A percentile compares a stretch with the other conserved stretches of the same genome.
These are phyloP conservation scores for Todiramphus chloris DNA, from an alignment of 2,113 vertebrate genomes.

Conservation along the genomic window DNA sequence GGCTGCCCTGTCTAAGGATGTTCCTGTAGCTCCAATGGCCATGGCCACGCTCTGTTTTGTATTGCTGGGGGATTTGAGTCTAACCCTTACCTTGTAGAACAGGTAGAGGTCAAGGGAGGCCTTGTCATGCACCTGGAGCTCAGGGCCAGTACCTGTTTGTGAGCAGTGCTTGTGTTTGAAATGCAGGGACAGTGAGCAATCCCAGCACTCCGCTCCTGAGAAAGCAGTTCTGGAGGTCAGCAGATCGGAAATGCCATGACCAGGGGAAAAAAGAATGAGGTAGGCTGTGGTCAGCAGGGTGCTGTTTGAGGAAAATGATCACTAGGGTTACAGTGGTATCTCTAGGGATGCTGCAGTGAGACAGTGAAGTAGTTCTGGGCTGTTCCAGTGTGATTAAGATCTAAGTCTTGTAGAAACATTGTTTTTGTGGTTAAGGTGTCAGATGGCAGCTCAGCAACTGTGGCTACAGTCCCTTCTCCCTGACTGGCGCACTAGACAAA, in stretches of 20 bases:
- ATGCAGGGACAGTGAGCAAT: neutral
- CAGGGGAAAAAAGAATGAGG: neutral
- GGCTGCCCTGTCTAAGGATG: neutral
- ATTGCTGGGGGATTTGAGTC: neutral
- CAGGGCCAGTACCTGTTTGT: neutral
- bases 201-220: neutral
- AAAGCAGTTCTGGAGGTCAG: neutral
- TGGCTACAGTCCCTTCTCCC: neutral
- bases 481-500: neutral
- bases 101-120: neutral
- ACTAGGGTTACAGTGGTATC: neutral
- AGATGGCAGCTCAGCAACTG: neutral
- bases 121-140: neutral
- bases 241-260: neutral
- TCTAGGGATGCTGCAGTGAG: neutral
- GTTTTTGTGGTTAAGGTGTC: neutral
- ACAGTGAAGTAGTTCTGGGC: neutral
- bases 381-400: neutral
- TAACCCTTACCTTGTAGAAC: neutral
- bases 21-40: neutral
- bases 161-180: neutral
- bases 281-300: neutral
- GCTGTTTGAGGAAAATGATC: neutral
- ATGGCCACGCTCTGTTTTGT: neutral
- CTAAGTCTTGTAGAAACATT: neutral